phyloP scores from a whole-genome alignment of 2,888 invertebrate species.

The Belgica antarctica region DNA sequence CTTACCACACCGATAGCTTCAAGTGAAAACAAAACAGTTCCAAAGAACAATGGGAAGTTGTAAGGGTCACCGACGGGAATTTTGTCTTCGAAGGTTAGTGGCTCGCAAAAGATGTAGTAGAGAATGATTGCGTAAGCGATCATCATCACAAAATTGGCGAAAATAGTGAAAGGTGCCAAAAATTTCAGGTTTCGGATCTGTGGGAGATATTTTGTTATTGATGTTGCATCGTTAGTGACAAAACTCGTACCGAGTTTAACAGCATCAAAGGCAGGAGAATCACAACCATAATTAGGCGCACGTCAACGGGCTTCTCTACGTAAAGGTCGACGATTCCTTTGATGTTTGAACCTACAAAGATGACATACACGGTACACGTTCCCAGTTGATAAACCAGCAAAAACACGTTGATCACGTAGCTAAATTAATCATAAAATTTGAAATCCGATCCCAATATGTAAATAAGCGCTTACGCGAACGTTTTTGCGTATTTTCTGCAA shows the following conservation, averaged over 20 bases:
- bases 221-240: too few relatives aligned
- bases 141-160: constrained; percentile 83
- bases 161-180: constrained; percentile 59
- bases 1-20: constrained; percentile 91
- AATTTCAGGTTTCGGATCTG: constrained; percentile 37
- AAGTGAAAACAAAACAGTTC: constrained; percentile 91
- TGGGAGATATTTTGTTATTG: too few relatives aligned
- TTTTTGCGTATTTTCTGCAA: constrained; percentile 63
- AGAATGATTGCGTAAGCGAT: constrained; percentile 81
- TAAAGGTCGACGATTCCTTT: constrained; percentile 63
- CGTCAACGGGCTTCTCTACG: constrained; percentile 56
- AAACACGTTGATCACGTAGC: constrained; percentile 67
- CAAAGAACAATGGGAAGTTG: constrained; percentile 88
- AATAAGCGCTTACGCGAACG: constrained; percentile 62
- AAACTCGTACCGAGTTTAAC: constrained; percentile 77
- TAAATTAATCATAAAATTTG: too few relatives aligned
- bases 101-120: constrained; percentile 76
- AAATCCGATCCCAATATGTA: not conserved
- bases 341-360: constrained; percentile 89
- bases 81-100: constrained; percentile 64
- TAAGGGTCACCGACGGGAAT: constrained; percentile 63
- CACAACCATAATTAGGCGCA: constrained; percentile 69
- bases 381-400: constrained; percentile 89
- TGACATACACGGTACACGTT: constrained; percentile 93
- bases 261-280: constrained; percentile 71